Percentiles rank a stretch among this genome's conserved stretches.
These are phyloP conservation scores for Icerya purchasi DNA, from an alignment of 2,888 invertebrate species.

Conservation along the genomic window DNA sequence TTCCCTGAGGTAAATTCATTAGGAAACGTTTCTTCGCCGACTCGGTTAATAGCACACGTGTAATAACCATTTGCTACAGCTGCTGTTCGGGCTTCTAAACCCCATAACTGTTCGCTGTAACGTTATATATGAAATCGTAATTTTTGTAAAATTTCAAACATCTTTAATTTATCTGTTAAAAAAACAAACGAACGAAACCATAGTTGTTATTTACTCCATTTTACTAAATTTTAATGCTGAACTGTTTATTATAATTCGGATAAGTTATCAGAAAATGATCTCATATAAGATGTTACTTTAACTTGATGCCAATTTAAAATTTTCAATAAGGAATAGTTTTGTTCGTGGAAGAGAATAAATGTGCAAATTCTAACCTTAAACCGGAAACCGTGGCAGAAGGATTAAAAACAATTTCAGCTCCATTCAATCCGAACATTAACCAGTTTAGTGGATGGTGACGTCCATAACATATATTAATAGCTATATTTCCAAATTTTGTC, in stretches of 20 bases:
- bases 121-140: too few relatives aligned
- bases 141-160: too few relatives aligned
- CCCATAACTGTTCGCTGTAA: slow-evolving; percentile 91
- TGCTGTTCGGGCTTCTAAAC: slow-evolving; percentile 83
- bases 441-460: slow-evolving; percentile 95
- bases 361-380: slow-evolving; percentile 35
- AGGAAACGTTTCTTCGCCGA: slow-evolving; percentile 67
- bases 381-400: slow-evolving; percentile 71
- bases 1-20: slow-evolving; percentile 70
- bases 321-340: too few relatives aligned
- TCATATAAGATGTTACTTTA: too few relatives aligned
- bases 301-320: too few relatives aligned
- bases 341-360: too few relatives aligned
- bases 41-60: slow-evolving; percentile 80
- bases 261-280: too few relatives aligned
- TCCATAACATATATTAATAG: slow-evolving; percentile 92
- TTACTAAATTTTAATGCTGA: too few relatives aligned
- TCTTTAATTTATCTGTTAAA: too few relatives aligned
- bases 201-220: too few relatives aligned
- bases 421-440: slow-evolving; percentile 91
- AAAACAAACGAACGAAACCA: too few relatives aligned
- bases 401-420: slow-evolving; percentile 97
- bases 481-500: slow-evolving; percentile 69
- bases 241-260: too few relatives aligned
- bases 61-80: slow-evolving; percentile 90